A percentile compares a stretch with the other conserved stretches of the same genome.
Conservation (phyloP, 2,797 vertebrate genomes). For the Mormyrus hasselquistii region DNA sequence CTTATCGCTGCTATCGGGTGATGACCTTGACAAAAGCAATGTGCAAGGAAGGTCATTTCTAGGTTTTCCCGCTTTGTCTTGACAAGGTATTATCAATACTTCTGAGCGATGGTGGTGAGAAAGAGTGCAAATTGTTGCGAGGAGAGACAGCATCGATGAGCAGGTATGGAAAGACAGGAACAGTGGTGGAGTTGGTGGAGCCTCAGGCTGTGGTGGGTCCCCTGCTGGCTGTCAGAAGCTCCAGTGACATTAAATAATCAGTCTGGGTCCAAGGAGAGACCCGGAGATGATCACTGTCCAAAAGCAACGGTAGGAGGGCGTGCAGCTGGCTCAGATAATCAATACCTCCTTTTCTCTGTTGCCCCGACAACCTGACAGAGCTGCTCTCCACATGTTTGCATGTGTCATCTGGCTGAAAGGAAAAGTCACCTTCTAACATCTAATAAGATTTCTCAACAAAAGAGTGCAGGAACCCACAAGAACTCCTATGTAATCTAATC, state of each 20-base stretch:
- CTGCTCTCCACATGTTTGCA: constrained; percentile 41
- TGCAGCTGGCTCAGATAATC: background rate
- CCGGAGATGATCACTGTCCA: constrained; percentile 32
- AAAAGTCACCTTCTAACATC: constrained; percentile 64
- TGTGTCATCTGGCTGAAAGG: constrained; percentile 60
- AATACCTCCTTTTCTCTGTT: constrained; percentile 4
- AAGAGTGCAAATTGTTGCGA: constrained; percentile 32
- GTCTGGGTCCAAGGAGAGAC: constrained; percentile 34
- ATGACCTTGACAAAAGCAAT: constrained; percentile 14
- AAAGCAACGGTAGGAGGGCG: background rate
- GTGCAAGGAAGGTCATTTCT: constrained; percentile 39
- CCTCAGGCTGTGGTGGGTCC: constrained; percentile 47
- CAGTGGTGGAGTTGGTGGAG: constrained; percentile 16
- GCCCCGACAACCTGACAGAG: constrained; percentile 39
- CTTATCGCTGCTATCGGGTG: background rate
- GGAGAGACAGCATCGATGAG: constrained; percentile 18
- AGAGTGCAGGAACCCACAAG: constrained; percentile 51
- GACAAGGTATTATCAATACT: constrained; percentile 61
- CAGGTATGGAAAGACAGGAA: background rate
- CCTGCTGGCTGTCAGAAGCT: constrained; percentile 52
- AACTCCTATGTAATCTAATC: constrained; percentile 27
- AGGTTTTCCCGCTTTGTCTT: constrained; percentile 46
- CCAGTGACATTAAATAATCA: constrained; percentile 70
- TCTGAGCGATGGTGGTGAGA: constrained; percentile 42
- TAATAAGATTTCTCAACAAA: constrained; percentile 64